Base-by-base conservation (phyloP, 2,113 vertebrate genomes). In the Epinephelus moara region DNA sequence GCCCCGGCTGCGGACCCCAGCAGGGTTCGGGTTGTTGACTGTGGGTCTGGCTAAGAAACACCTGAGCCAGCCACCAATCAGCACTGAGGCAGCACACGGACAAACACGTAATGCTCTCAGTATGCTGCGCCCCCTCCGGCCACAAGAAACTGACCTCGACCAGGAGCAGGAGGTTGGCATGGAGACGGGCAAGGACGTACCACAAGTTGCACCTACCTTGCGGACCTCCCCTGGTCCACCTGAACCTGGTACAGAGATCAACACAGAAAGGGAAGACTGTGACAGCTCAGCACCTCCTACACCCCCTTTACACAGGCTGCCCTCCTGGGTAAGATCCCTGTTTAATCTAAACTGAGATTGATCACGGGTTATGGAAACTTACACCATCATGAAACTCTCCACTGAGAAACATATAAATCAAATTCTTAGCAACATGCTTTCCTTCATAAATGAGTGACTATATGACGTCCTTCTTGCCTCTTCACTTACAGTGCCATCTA, bases 81-180 rank as follows among this genome's bases (percentile, higher is more conserved):
- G 96, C 89, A 96, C 95, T 0, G 97, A 99, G 77, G 94, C 92
- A 2, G 86, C 96, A 50, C 96, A 96, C 62, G 96, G 97, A 8
- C 95, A 93, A 21, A 97, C 97, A 0, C 96, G 98, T 63, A 99
- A 99, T 27, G 97, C 98, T n/a, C 97, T 99, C 84, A 99, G 98
- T 93, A 97, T 99, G 98, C 96, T 99, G 63, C 96, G 97, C 14
- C 97, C 97, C 0, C 96, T 96, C 75, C 94, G 92, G 45, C 97
- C 96, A 6, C 96, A 97, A 89, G 98, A 99, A 89, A 97, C 96
- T 0, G 97, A 98, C 88, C 95, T 98, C 5, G 96, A 98, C 61
- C 92, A 86, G 63, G 95, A 91, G 23, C 93, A 94, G 80, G 96
- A 97, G 73, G 90, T 92, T 0, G 74, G 89, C 63, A 93, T 95